A percentile compares a stretch with the other conserved stretches of the same genome.
These are phyloP conservation scores for Lampris incognitus DNA, from an alignment of 2,113 vertebrate species.

Conservation along the genomic window DNA sequence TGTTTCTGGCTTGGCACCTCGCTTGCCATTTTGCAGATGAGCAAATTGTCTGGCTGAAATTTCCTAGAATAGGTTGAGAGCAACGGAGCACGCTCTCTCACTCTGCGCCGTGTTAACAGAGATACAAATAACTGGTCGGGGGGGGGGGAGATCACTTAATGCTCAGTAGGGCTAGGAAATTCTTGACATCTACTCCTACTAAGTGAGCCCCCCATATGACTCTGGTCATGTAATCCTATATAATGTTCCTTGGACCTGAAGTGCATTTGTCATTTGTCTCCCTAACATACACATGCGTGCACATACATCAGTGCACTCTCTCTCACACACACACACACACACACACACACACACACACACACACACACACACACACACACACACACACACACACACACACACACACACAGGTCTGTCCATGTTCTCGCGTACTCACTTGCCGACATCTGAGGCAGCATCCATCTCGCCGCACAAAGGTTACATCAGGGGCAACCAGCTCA, in stretches of 20 bases:
- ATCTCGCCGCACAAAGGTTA: slow-evolving; percentile 71
- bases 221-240: slow-evolving; percentile 29
- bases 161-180: slow-evolving; percentile 29
- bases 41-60: slow-evolving; percentile 41
- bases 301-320: slow-evolving; percentile 16
- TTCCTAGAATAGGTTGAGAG: slow-evolving; percentile 49
- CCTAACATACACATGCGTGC: slow-evolving; percentile 8
- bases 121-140: slow-evolving; percentile 48
- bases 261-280: slow-evolving; percentile 6
- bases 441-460: slow-evolving; percentile 44
- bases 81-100: slow-evolving; percentile 40
- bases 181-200: slow-evolving; percentile 15
- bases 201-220: slow-evolving; percentile 32
- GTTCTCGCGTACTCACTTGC: not conserved
- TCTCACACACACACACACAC: not conserved
- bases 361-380: not conserved
- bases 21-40: slow-evolving; percentile 64
- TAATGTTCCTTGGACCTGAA: slow-evolving; percentile 8
- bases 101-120: slow-evolving; percentile 47
- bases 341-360: not conserved
- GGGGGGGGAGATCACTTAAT: slow-evolving; percentile 21
- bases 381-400: not conserved
- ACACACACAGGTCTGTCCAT: slow-evolving; percentile 8
- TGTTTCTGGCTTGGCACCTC: slow-evolving; percentile 59
- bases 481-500: slow-evolving; percentile 75